Evolutionary conservation across 2,113 vertebrate species (phyloP).

Genomic region (Brienomyrus brachyistius): DNA sequence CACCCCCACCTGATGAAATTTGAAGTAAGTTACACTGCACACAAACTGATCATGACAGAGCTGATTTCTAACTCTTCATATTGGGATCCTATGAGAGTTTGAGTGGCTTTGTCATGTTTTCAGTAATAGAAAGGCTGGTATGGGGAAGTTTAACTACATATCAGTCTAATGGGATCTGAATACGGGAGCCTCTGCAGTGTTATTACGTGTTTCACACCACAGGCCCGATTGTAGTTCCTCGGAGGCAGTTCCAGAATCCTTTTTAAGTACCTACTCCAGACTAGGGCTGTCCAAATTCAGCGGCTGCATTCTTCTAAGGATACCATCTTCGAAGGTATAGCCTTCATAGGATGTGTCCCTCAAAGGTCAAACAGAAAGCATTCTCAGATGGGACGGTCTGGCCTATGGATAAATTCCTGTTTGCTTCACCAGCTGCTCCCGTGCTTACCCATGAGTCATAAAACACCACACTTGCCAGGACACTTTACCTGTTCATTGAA

Average conservation of each 20-base stretch:
- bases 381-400: neutral
- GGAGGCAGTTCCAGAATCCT: no score
- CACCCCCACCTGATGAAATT: neutral
- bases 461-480: neutral
- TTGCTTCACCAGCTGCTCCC: neutral
- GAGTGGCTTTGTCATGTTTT: neutral
- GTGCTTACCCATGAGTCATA: neutral
- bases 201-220: no score
- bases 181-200: neutral
- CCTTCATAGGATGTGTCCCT: no score
- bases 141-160: neutral
- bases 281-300: neutral
- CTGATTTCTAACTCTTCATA: neutral
- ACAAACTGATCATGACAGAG: neutral
- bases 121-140: neutral
- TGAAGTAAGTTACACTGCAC: neutral
- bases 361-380: neutral
- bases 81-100: neutral
- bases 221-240: no score
- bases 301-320: neutral
- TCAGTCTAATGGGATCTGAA: neutral
- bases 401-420: neutral
- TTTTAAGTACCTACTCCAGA: no score
- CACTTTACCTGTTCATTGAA: neutral
- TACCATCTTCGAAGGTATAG: neutral